Conservation (phyloP, 2,888 invertebrate species). For the Griposia aprilina region DNA sequence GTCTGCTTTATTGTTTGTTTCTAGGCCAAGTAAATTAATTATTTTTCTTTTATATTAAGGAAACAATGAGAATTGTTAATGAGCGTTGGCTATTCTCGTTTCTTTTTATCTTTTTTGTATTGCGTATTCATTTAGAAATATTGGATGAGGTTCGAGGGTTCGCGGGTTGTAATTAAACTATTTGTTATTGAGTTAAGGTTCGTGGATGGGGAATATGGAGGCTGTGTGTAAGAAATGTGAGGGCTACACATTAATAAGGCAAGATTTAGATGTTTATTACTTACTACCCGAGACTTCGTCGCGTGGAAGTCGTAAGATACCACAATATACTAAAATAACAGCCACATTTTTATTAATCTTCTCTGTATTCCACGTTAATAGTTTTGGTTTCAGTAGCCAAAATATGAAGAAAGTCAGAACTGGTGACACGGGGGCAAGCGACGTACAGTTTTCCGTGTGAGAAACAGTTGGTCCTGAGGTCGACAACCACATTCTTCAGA, state of each 20-base stretch:
- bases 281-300: too few relatives aligned
- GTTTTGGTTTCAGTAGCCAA: too few relatives aligned
- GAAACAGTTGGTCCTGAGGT: too few relatives aligned
- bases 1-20: conserved; percentile 71
- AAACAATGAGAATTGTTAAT: conserved; percentile 86
- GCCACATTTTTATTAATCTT: too few relatives aligned
- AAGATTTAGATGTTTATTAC: background rate
- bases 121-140: conserved; percentile 77
- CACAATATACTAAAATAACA: too few relatives aligned
- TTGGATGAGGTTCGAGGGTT: conserved; percentile 58
- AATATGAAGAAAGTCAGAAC: too few relatives aligned
- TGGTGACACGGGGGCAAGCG: too few relatives aligned
- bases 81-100: conserved; percentile 77
- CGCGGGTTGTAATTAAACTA: conserved; percentile 39
- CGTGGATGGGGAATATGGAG: background rate
- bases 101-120: conserved; percentile 73
- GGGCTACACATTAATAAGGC: background rate
- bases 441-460: too few relatives aligned
- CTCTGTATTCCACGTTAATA: too few relatives aligned
- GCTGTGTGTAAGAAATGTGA: background rate
- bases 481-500: too few relatives aligned
- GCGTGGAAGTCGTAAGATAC: too few relatives aligned
- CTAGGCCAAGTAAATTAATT: conserved; percentile 82
- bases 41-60: conserved; percentile 80
- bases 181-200: background rate